Conservation (phyloP, 2,113 vertebrate genomes). For the Bos javanicus region DNA sequence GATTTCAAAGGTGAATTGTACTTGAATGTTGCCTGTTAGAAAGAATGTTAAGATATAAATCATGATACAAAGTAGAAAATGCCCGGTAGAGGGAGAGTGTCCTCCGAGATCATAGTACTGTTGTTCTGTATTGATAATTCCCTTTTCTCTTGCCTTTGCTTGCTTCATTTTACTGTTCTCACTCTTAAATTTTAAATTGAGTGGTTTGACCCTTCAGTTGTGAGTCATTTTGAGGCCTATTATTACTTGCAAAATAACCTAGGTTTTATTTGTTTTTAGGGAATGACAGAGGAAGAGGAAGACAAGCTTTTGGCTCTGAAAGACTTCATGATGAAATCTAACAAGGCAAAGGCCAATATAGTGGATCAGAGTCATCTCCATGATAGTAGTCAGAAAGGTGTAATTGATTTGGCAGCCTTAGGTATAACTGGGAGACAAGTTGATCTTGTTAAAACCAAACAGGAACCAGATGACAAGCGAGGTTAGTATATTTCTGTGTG, state of each 20-base stretch:
- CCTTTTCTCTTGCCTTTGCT: background rate
- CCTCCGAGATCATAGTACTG: background rate
- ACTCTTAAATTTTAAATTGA: background rate
- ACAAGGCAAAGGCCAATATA: constrained; percentile 96
- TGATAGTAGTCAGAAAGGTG: constrained; percentile 89
- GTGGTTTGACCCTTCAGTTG: background rate
- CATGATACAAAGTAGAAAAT: background rate
- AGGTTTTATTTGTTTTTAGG: constrained; percentile 80
- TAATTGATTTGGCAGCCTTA: constrained; percentile 90
- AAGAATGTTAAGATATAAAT: background rate
- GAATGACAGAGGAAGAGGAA: constrained; percentile 97
- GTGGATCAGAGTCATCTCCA: constrained; percentile 93
- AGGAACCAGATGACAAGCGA: constrained; percentile 94
- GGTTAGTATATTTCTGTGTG: constrained; percentile 79
- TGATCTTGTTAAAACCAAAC: constrained; percentile 93
- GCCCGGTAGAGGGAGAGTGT: background rate
- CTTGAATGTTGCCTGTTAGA: background rate
- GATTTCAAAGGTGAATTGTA: background rate
- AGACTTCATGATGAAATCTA: constrained; percentile 98
- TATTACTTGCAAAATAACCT: constrained; percentile 24
- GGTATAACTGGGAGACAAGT: constrained; percentile 94
- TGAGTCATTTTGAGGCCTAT: background rate
- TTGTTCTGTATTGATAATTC: background rate
- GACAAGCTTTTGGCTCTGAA: constrained; percentile 96
- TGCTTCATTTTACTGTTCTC: background rate